Evolutionary conservation across 2,888 invertebrate genomes (phyloP).

Genomic region (Pristionchus mayeri): DNA sequence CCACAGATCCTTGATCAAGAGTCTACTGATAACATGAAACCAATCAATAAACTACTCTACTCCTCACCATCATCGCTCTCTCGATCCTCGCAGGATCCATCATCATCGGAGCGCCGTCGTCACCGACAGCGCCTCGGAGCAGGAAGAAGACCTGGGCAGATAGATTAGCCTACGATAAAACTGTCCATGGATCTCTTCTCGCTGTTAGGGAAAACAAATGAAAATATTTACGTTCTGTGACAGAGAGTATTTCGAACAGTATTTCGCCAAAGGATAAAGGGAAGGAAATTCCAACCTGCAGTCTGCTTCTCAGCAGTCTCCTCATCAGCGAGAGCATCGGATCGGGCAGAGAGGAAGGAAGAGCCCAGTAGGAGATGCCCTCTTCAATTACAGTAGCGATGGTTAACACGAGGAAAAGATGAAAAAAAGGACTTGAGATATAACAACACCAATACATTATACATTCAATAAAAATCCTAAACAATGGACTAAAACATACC

Average conservation of each 20-base stretch:
- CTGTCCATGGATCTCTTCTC: too few relatives aligned
- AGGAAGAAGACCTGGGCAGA: slow-evolving; percentile 30
- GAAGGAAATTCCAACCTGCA: neutral
- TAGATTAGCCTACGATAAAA: neutral
- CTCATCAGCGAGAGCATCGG: neutral
- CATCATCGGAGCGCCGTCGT: neutral
- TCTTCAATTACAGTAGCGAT: neutral
- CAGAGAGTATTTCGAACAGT: too few relatives aligned
- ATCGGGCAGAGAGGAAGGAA: slow-evolving; percentile 29
- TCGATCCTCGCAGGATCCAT: slow-evolving; percentile 19
- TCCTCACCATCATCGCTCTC: neutral
- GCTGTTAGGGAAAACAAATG: too few relatives aligned
- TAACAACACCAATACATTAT: neutral
- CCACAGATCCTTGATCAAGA: neutral
- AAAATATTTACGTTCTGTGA: too few relatives aligned
- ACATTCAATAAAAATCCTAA: neutral
- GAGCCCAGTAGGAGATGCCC: neutral
- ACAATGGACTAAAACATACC: neutral
- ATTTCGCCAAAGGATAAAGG: too few relatives aligned
- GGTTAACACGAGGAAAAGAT: neutral
- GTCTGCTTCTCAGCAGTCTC: neutral
- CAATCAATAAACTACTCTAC: neutral
- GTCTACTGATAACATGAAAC: neutral
- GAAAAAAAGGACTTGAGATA: neutral
- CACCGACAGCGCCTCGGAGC: slow-evolving; percentile 12